Base-by-base conservation (phyloP, 92 coral and sea anemone genomes). In the Phenganax marumi region DNA sequence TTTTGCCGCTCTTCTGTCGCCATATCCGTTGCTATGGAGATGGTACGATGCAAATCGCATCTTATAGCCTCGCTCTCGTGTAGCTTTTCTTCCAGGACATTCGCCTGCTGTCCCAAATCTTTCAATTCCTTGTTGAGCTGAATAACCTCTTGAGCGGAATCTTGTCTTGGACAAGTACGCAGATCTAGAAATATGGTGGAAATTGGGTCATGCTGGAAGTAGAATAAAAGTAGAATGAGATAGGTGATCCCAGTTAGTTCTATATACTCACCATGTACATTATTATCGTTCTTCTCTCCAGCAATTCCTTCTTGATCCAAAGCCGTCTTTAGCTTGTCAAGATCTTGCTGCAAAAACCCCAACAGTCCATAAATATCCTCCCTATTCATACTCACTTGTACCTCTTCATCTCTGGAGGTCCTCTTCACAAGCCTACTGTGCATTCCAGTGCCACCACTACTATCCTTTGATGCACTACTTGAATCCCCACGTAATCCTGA, bases 1-100 rank as follows among this genome's bases (percentile, higher is more conserved):
- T 78, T 78, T 63, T 78, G 83, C 52, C 83, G 39, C 73, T 78
- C 83, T 43, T 78, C 83, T 62, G 83, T 43, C 57, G 83, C 83
- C 83, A 78, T 78, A 62, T 62, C 83, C 51, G 83, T 78, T 18
- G 83, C 83, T 26, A 78, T 78, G 58, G 83, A 61, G 26, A 78
- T 78, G n/a, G 83, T 62, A 9, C 73, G 53, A 48, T 62, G 73
- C 12, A 78, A 62, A 47, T 78, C 83, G 58, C 83, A 33, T 46
- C 83, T 17, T 71, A 78, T 78, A 6, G 72, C 51, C 60, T 78
- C 83, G 58, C 83, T 78, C 26, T 78, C 83, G 43, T 78, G 71
- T 46, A 78, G 61, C 11, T 50, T 61, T 47, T 78, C 56, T 49
- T 78, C 57, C 8, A 78, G 73, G 10, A 39, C 83, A n/a, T 48